Evolutionary conservation across 37 sponge, comb jelly and placozoan species (phyloP), one percentile per base, ranked within the genome.

Genomic region (Lycopodina hypogea): DNA sequence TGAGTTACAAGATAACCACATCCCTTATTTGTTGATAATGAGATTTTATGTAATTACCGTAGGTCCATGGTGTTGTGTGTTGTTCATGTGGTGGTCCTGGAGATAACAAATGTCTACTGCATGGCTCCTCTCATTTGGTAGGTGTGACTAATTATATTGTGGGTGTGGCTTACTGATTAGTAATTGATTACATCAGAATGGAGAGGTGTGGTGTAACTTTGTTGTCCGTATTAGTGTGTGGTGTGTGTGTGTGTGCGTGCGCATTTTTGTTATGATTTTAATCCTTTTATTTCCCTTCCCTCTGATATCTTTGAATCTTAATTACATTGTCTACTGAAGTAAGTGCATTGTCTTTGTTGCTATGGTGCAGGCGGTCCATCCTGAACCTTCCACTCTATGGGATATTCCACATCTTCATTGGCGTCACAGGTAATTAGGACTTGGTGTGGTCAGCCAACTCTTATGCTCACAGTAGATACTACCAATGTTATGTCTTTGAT

Each of bases 51-150:
- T 34, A 22, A 52, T 48, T 23, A 35, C 37, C 67, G 60, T 57
- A 73, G 71, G n/a, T 34, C 80, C 14, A 64, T 86, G 39, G 3
- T 42, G 17, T 24, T 72, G 56, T 42, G 74, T 39, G 35, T 86
- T 15, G 62, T 52, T 24, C 86, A 66, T 55, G 18, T 83, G 32
- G 68, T 83, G 41, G 2, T 73, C 35, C 77, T 88, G 66, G 78
- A 68, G 39, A 56, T 82, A 9, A 41, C 77, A 14, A 90, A 85
- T 42, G 68, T 85, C 30, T 90, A 90, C 81, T 84, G 82, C 52
- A 73, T 90, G 78, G 58, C 55, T 7, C 90, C 90, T 24, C 77
- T 90, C 21, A 59, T 90, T 28, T 90, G 86, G 90, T 88, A 40
- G 64, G 88, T 60, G n/a, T 0, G 55, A 3, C 21, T 58, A 7